Evolutionary conservation across 2,888 invertebrate genomes (phyloP), one percentile per base, ranked within the genome.

Genomic region (Megaustenia siamemsis): DNA sequence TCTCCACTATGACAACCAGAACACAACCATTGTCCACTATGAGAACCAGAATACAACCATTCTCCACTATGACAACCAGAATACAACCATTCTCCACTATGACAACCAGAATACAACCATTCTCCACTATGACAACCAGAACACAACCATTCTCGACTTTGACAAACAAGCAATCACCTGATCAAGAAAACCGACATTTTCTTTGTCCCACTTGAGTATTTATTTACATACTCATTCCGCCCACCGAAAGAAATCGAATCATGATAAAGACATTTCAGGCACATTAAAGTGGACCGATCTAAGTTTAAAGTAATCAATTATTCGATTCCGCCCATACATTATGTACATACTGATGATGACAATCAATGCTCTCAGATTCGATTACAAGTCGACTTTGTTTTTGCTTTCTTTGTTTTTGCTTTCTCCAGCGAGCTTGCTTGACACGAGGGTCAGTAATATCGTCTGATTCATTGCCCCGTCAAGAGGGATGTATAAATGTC

Each of bases 401-500:
- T n/a, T 12, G 63, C 49, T 6, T 15, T 56, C 8, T 28, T 60
- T 28, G n/a, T n/a, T 60, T 28, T 10, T 18, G 38, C 40, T 69
- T 21, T 15, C 38, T 38, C 45, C 12, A 45, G 35, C 71, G n/a
- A 10, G 21, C 15, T 45, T 28, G 45, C 43, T 73, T 45, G 38
- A 73, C 71, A 49, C 32, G 28, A 5, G 5, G 18, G 32, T 73
- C 3, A 18, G 10, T 18, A 49, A 40, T 38, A 77, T 38, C n/a
- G 28, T 60, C 21, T 60, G n/a, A 38, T 60, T 60, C 40, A 40
- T 21, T 40, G n/a, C 43, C 24, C 38, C 38, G 40, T 8, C 40
- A 77, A n/a, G 60, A 38, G 38, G 28, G n/a, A n/a, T 77, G 60
- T 60, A 77, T 77, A 77, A 77, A 77, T 77, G 10, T 60, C 40